These are phyloP conservation scores for Papilio aristodemus DNA, from an alignment of 1,140 invertebrate genomes.

Conservation along the genomic window DNA sequence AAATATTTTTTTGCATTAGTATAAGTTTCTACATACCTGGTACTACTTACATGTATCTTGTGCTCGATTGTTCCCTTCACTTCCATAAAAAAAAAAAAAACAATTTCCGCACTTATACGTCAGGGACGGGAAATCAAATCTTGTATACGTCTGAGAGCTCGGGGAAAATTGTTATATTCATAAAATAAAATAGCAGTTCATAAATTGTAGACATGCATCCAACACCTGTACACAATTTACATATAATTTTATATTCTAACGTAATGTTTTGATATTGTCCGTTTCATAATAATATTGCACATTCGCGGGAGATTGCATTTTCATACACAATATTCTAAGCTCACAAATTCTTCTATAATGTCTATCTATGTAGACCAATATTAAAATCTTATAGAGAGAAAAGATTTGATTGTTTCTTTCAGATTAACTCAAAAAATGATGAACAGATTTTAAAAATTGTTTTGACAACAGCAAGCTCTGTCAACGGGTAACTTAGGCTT, in stretches of 20 bases:
- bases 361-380: no score
- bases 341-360: no score
- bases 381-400: no score
- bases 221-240: not conserved
- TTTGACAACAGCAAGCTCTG: no score
- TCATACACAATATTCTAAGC: no score
- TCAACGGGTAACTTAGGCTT: no score
- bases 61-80: conserved; percentile 3
- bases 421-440: no score
- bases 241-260: not conserved
- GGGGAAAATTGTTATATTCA: conserved; percentile 12
- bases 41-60: not conserved
- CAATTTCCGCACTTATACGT: not conserved
- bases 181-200: not conserved
- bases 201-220: not conserved
- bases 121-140: conserved; percentile 13
- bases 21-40: not conserved
- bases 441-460: no score
- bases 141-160: not conserved
- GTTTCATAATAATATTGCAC: no score
- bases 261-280: no score
- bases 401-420: no score
- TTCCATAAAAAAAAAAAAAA: conserved; percentile 6
- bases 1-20: not conserved
- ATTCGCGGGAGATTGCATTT: no score